Percentiles rank a stretch among this genome's conserved stretches.
Evolutionary conservation across 2,797 vertebrate species (phyloP).

Genomic region (Apogon talboti): DNA sequence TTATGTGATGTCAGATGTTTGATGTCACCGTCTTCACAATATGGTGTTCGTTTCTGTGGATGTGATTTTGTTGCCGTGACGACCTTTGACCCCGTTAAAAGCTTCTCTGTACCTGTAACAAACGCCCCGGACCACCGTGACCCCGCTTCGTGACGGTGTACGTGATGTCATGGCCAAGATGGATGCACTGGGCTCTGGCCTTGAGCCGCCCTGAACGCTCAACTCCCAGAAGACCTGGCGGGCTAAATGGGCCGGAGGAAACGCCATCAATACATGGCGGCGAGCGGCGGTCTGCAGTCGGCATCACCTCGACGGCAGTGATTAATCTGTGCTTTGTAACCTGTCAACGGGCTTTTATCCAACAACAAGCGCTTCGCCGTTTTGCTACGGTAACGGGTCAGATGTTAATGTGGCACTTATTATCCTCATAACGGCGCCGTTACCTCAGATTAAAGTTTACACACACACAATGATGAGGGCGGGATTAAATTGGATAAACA

Average conservation of each 20-base stretch:
- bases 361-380: conserved; percentile 30
- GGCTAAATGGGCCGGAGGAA: conserved; percentile 67
- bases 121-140: conserved; percentile 25
- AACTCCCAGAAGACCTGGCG: conserved; percentile 58
- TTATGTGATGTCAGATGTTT: too few species aligned
- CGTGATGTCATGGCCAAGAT: conserved; percentile 70
- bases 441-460: conserved; percentile 72
- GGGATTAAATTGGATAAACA: conserved; percentile 62
- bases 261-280: conserved; percentile 63
- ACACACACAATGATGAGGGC: conserved; percentile 52
- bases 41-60: too few species aligned
- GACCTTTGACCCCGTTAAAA: too few species aligned
- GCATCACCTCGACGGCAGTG: conserved; percentile 48
- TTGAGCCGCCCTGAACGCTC: conserved; percentile 61
- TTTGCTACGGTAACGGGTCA: conserved; percentile 24
- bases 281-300: conserved; percentile 20
- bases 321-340: conserved; percentile 65
- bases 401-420: conserved; percentile 53
- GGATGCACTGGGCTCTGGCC: conserved; percentile 66
- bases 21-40: too few species aligned
- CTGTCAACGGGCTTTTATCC: conserved; percentile 48
- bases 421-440: conserved; percentile 47
- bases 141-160: conserved; percentile 60
- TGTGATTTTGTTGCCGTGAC: too few species aligned
- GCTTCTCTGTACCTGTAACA: too few species aligned